phyloP scores from a whole-genome alignment of 2,888 invertebrate genomes.

The Pyrochroa serraticornis region DNA sequence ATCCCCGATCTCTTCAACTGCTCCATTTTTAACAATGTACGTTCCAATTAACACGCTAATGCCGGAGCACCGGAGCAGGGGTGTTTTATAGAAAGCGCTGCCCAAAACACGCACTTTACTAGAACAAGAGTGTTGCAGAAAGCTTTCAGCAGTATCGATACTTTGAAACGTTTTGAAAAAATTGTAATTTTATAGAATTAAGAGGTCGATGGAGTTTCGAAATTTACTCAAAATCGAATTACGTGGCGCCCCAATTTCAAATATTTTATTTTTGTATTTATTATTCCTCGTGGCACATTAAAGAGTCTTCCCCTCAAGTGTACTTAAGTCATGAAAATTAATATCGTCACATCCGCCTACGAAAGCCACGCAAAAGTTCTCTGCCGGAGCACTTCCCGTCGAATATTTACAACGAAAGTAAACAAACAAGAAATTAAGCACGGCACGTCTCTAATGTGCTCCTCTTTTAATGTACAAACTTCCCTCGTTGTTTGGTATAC shows the following conservation, averaged over 20 bases:
- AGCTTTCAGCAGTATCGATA: no score
- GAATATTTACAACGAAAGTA: conserved; percentile 35
- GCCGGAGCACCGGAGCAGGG: not conserved
- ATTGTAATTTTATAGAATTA: no score
- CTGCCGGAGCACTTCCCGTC: conserved; percentile 33
- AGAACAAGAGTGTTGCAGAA: no score
- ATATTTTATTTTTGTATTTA: not conserved
- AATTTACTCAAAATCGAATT: no score
- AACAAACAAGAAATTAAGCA: conserved; percentile 34
- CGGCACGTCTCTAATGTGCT: conserved; percentile 29
- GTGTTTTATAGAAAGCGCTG: no score
- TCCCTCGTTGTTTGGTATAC: conserved; percentile 21
- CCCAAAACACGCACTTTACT: no score
- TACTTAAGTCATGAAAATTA: conserved; percentile 34
- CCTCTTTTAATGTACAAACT: conserved; percentile 27
- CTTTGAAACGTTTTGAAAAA: no score
- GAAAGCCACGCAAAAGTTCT: conserved; percentile 35
- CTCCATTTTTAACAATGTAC: not conserved
- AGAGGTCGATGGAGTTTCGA: no score
- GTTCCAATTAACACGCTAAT: conserved; percentile 1
- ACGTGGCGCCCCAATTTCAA: no score
- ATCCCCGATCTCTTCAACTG: not conserved
- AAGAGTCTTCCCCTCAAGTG: not conserved
- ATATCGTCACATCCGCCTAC: conserved; percentile 36
- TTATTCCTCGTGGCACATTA: no score